phyloP scores from a whole-genome alignment of 2,797 vertebrate genomes.

The Pangasius macronema region DNA sequence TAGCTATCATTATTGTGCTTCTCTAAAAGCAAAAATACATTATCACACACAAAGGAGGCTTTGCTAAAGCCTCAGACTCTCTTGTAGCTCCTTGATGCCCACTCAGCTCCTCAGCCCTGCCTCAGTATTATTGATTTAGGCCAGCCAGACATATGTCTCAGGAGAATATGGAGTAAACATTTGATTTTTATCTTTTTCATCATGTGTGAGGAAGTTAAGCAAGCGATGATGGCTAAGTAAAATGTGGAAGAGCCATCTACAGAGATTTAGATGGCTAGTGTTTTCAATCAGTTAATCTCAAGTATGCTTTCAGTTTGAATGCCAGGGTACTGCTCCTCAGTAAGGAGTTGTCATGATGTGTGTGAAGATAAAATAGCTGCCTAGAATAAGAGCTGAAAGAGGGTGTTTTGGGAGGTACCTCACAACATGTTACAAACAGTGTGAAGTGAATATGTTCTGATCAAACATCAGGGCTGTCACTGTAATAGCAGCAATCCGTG shows the following conservation, averaged over 20 bases:
- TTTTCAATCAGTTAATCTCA: conserved; percentile 20
- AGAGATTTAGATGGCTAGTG: neutral
- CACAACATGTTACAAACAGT: conserved; percentile 47
- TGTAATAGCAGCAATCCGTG: conserved; percentile 46
- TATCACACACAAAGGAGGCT: conserved; percentile 47
- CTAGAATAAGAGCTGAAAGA: conserved; percentile 26
- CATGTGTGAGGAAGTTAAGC: conserved; percentile 47
- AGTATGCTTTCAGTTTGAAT: conserved; percentile 22
- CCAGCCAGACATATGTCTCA: conserved; percentile 37
- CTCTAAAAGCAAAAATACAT: neutral
- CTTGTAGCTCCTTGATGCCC: conserved; percentile 55
- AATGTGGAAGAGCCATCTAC: conserved; percentile 2
- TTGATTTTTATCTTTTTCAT: conserved; percentile 49
- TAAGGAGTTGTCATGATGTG: conserved; percentile 37
- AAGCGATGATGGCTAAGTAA: conserved; percentile 6
- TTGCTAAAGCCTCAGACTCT: conserved; percentile 54
- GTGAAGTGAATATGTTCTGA: conserved; percentile 47
- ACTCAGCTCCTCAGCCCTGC: conserved; percentile 60
- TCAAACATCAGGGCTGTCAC: conserved; percentile 50
- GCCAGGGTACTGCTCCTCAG: conserved; percentile 16
- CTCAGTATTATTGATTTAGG: conserved; percentile 63
- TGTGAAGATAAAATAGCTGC: conserved; percentile 45
- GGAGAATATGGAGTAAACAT: conserved; percentile 37
- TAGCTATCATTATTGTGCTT: neutral
- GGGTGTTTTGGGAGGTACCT: conserved; percentile 34